Conservation (phyloP, 2,797 vertebrate species). For the Bufotes viridis region DNA sequence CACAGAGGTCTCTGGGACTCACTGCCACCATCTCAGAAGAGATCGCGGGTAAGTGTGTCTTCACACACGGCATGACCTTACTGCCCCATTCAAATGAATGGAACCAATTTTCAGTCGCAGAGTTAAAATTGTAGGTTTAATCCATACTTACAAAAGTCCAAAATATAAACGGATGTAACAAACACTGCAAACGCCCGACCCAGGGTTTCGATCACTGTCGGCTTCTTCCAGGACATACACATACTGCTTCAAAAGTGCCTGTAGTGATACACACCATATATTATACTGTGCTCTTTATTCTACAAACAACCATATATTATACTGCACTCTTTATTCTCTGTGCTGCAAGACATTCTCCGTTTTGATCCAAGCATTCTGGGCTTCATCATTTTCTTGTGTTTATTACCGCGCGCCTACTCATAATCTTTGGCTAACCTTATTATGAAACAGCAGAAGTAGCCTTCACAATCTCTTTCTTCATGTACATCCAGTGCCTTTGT, state of each 20-base stretch:
- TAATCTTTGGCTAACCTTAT: conserved; percentile 20
- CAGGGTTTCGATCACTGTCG: too few relatives aligned
- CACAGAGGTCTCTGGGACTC: too few relatives aligned
- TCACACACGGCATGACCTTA: too few relatives aligned
- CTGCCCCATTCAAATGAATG: too few relatives aligned
- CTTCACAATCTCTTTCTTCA: conserved; percentile 8
- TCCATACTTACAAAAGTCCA: too few relatives aligned
- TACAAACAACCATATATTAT: conserved; percentile 9
- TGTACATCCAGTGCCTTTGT: conserved; percentile 13
- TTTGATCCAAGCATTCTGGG: conserved; percentile 35
- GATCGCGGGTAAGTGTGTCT: too few relatives aligned
- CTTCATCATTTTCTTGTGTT: conserved; percentile 46
- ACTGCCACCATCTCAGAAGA: too few relatives aligned
- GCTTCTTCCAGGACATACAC: neutral
- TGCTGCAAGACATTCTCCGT: conserved; percentile 22
- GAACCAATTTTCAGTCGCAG: too few relatives aligned
- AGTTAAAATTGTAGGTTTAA: too few relatives aligned
- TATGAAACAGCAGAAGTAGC: conserved; percentile 22
- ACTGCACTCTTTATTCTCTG: conserved; percentile 13
- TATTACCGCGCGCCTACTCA: conserved; percentile 15
- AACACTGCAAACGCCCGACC: too few relatives aligned
- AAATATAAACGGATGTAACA: too few relatives aligned
- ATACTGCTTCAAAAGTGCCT: conserved; percentile 14
- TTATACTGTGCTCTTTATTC: conserved; percentile 24
- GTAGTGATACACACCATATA: conserved; percentile 31